These are phyloP conservation scores for Cephus sareptanus DNA, from an alignment of 2,888 invertebrate genomes.

Conservation along the genomic window DNA sequence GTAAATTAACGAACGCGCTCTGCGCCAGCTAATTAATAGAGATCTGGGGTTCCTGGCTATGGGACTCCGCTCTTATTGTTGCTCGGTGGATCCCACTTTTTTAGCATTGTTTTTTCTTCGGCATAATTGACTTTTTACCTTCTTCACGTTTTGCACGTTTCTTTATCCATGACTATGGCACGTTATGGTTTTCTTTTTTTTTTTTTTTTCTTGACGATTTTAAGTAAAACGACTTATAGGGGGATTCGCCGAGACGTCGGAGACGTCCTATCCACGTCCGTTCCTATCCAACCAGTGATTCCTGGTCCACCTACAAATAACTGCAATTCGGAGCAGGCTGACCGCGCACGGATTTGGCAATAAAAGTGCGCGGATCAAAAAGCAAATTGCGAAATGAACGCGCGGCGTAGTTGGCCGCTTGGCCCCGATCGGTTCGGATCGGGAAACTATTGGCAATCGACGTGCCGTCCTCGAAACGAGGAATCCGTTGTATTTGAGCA, in stretches of 20 bases:
- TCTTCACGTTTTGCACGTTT: not conserved
- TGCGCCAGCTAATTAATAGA: not conserved
- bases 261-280: not conserved
- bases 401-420: slow-evolving; percentile 40
- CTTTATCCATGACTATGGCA: not conserved
- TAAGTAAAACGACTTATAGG: not conserved
- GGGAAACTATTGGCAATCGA: slow-evolving; percentile 59
- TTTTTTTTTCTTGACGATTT: not conserved
- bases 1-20: slow-evolving; percentile 2
- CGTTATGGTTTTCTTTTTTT: not conserved
- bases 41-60: not conserved
- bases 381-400: slow-evolving; percentile 42
- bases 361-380: slow-evolving; percentile 1
- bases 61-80: not conserved
- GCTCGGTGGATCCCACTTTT: not conserved
- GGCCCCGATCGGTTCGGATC: slow-evolving; percentile 56
- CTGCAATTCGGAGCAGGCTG: not conserved
- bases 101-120: not conserved
- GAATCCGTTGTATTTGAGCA: slow-evolving; percentile 41
- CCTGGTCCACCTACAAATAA: not conserved
- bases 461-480: slow-evolving; percentile 61
- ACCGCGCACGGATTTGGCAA: not conserved
- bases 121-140: not conserved
- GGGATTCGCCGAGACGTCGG: not conserved
- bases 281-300: not conserved